Base-by-base conservation (phyloP, 2,113 vertebrate genomes). In the Malaclemys terrapin region DNA sequence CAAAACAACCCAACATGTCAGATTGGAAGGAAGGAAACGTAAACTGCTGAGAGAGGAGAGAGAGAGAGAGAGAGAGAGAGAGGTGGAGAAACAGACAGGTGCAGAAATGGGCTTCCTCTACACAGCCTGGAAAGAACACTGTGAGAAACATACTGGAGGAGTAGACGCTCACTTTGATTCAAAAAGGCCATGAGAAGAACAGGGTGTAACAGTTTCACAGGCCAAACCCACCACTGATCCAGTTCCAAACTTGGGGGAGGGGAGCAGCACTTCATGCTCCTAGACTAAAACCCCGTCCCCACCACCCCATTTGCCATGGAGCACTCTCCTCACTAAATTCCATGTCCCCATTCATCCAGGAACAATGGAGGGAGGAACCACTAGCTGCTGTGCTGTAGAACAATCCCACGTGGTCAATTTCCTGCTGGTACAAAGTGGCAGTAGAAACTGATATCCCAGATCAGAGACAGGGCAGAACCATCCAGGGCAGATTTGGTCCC, bases 41-140 rank as follows among this genome's bases (percentile, higher is more conserved):
- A 98, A 97, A 98, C 95, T 93, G 96, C 94, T 97, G 97, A 88
- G 94, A 98, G 96, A 88, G 47, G 96, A 88, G 47, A 47, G 47
- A 47, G 88, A 96, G 69, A 98, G 96, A 96, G 82, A 95, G 88
- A 96, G 35, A 90, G n/a, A 69, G 88, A 93, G 57, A 96, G 94
- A 92, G 90, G 88, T 91, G 93, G 95, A 98, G 95, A 97, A 95
- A 98, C 96, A 97, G 98, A 98, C 98, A 98, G 95, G 98, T 97
- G 95, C 96, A 96, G 98, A 98, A 97, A 99, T 98, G 98, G 95
- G 97, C 98, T 98, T 95, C 99, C 98, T 98, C 98, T 98, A 98
- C 98, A 98, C 98, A 98, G 97, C 98, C 98, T 98, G 98, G 97
- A 98, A 99, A 98, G 98, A 99, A 96, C 86, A 96, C 96, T 54